Evolutionary conservation across 2,888 invertebrate genomes (phyloP).

Genomic region (Tuberolachnus salignus): DNA sequence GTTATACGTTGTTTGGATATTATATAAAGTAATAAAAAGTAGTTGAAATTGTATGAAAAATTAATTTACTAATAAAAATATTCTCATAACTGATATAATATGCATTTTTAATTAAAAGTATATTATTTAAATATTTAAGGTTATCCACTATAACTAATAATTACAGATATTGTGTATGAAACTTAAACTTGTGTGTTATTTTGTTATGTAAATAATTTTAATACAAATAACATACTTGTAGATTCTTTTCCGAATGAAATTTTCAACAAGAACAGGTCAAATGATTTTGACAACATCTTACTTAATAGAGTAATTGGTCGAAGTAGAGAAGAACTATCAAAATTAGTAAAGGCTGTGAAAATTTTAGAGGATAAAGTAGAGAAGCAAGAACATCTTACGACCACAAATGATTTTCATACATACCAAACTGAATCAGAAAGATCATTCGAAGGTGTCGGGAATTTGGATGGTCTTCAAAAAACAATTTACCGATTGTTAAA

Average conservation of each 20-base stretch:
- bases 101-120: not conserved
- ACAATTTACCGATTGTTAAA: constrained; percentile 27
- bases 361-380: constrained; percentile 64
- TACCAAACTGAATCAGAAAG: not conserved
- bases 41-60: constrained; percentile 8
- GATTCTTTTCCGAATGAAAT: constrained; percentile 44
- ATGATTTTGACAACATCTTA: constrained; percentile 16
- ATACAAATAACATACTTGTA: constrained; percentile 46
- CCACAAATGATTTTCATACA: constrained; percentile 60
- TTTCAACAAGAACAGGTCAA: constrained; percentile 33
- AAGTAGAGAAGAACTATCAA: constrained; percentile 59
- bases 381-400: constrained; percentile 62
- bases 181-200: not conserved
- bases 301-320: constrained; percentile 34
- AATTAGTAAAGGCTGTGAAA: constrained; percentile 64
- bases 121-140: not conserved
- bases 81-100: constrained; percentile 3
- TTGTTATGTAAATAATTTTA: constrained; percentile 32
- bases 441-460: not conserved
- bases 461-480: constrained; percentile 24
- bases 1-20: constrained; percentile 42
- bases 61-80: not conserved
- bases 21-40: not conserved
- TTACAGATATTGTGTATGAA: not conserved
- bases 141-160: not conserved